phyloP scores from a whole-genome alignment of 2,888 invertebrate species.

The Seladonia tumulorum region DNA sequence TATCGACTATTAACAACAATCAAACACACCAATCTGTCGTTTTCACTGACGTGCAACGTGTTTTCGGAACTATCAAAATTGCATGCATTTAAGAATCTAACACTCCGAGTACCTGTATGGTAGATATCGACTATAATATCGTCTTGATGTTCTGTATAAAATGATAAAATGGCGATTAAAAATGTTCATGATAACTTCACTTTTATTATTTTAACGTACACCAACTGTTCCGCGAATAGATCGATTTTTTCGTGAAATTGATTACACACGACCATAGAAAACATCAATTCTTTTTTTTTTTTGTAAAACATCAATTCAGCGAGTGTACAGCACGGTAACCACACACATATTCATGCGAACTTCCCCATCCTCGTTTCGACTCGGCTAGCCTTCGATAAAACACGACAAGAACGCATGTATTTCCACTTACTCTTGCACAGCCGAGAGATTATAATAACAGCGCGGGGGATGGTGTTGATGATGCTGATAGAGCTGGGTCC shows the following conservation, averaged over 20 bases:
- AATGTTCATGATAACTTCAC: neutral
- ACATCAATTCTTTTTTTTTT: no score
- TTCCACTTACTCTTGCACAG: constrained; percentile 79
- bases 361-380: neutral
- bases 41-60: no score
- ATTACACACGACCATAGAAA: neutral
- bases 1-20: no score
- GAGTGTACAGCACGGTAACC: neutral
- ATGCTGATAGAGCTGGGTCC: constrained; percentile 67
- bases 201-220: neutral
- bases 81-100: no score
- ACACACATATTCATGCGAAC: neutral
- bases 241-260: neutral
- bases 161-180: neutral
- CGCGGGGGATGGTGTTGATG: constrained; percentile 63
- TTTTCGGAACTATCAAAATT: no score
- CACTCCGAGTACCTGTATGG: no score
- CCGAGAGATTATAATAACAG: constrained; percentile 77
- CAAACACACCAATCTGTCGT: no score
- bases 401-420: constrained; percentile 45
- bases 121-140: no score
- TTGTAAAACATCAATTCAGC: neutral
- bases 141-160: no score
- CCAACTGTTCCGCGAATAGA: neutral
- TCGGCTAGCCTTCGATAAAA: neutral